phyloP scores from a whole-genome alignment of 2,113 vertebrate genomes.

The Gasterosteus aculeatus region DNA sequence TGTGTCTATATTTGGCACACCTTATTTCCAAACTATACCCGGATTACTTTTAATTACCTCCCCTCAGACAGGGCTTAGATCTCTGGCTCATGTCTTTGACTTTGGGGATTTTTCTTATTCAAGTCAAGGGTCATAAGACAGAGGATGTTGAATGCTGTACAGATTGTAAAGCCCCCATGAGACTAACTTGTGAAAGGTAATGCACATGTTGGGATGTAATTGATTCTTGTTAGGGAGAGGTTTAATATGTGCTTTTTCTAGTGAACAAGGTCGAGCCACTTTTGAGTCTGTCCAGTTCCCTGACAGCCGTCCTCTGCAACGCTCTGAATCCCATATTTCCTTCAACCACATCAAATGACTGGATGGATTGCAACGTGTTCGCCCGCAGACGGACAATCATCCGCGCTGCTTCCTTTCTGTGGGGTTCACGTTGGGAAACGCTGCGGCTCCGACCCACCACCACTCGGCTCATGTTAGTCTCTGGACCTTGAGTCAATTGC shows the following conservation, averaged over 20 bases:
- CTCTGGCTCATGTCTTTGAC: background rate
- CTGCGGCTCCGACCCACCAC: conserved; percentile 3
- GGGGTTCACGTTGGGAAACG: conserved; percentile 11
- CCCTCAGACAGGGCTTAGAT: background rate
- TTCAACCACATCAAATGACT: conserved; percentile 17
- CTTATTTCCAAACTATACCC: background rate
- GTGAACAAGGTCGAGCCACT: background rate
- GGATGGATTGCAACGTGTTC: background rate
- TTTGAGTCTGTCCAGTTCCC: background rate
- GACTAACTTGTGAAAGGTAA: background rate
- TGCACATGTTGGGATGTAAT: background rate
- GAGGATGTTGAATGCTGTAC: background rate
- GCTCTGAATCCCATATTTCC: background rate
- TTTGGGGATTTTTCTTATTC: background rate
- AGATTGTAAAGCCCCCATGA: background rate
- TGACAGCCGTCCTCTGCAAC: background rate
- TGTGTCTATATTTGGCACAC: background rate
- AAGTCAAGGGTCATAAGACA: background rate
- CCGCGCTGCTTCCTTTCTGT: conserved; percentile 20
- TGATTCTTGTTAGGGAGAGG: background rate
- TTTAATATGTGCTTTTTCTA: background rate
- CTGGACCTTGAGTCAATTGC: conserved; percentile 32
- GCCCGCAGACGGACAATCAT: conserved; percentile 8
- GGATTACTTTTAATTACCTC: too few species aligned
- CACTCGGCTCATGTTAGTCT: conserved; percentile 19